Evolutionary conservation across 2,888 invertebrate genomes (phyloP), one percentile per base, ranked within the genome.

Genomic region (Lutraria lutraria): DNA sequence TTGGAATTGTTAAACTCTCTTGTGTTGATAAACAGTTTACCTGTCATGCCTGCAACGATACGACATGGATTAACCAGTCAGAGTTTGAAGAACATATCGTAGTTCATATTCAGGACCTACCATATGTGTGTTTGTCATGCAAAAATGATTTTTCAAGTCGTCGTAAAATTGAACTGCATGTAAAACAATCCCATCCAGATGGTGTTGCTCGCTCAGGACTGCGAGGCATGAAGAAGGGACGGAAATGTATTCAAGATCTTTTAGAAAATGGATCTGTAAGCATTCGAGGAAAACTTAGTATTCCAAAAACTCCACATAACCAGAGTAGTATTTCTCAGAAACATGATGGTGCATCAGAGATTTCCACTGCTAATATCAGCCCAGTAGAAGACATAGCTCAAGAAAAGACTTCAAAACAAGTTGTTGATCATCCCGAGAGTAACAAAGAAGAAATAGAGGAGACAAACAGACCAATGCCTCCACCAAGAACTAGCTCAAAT

Each of bases 11-110:
- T 0, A 87, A 19, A 2, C 52, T 90, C 8, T 43, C 82, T n/a
- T 85, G 60, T 25, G n/a, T 19, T 52, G 31, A 87, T 83, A 72
- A 53, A 0, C 52, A 34, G 25, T 92, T 88, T 83, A 86, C 19
- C 2, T 92, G 92, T 84, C 81, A 82, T 80, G 82, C 86, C 13
- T 92, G 92, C 60, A 52, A 79, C 29, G 68, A 68, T 21, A 53
- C 88, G 2, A 52, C 82, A 10, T 92, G 90, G 91, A 87, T n/a
- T 29, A 85, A 53, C 53, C 88, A 87, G 53, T 60, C 76, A 10
- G 92, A 93, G 60, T 94, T 94, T 89, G 93, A 93, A 85, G 94
- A 94, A 76, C 94, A 94, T 91, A 80, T 94, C 52, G 93, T 93
- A 16, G 92, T 92, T 60, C 94, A 94, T 81, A 82, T 93, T 16